These are phyloP conservation scores for Drosophila murphyi DNA, from an alignment of 1,140 invertebrate genomes.

Conservation along the genomic window DNA sequence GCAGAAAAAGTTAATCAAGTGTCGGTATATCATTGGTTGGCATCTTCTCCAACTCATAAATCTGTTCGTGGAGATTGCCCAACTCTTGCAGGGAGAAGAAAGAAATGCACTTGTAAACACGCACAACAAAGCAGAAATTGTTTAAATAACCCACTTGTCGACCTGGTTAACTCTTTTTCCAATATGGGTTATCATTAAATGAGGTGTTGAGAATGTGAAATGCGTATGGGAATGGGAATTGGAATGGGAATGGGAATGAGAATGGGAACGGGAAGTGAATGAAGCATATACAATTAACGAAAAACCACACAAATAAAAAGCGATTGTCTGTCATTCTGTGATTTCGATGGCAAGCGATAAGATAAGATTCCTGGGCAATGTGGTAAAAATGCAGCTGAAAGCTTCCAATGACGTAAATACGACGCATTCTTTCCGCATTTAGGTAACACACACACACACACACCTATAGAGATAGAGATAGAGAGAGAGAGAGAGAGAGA, in stretches of 20 bases:
- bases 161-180: slow-evolving; percentile 45
- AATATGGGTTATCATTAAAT: slow-evolving; percentile 72
- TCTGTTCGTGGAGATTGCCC: slow-evolving; percentile 16
- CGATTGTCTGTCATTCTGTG: slow-evolving; percentile 49
- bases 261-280: slow-evolving; percentile 19
- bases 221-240: background rate
- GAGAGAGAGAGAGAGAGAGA: too few relatives aligned
- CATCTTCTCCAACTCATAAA: slow-evolving; percentile 56
- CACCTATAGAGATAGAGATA: too few relatives aligned
- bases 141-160: slow-evolving; percentile 65
- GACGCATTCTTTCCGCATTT: slow-evolving; percentile 56
- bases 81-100: slow-evolving; percentile 31
- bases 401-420: slow-evolving; percentile 54
- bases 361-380: slow-evolving; percentile 37
- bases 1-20: slow-evolving; percentile 31
- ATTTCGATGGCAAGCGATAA: slow-evolving; percentile 44
- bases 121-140: slow-evolving; percentile 46
- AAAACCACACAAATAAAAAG: slow-evolving; percentile 32
- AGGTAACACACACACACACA: background rate
- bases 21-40: slow-evolving; percentile 43
- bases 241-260: background rate
- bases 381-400: slow-evolving; percentile 26
- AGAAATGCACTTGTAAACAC: slow-evolving; percentile 68
- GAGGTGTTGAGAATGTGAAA: slow-evolving; percentile 49
- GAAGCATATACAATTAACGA: slow-evolving; percentile 31